phyloP scores from a whole-genome alignment of 2,797 vertebrate species.

The Limnodromus scolopaceus region DNA sequence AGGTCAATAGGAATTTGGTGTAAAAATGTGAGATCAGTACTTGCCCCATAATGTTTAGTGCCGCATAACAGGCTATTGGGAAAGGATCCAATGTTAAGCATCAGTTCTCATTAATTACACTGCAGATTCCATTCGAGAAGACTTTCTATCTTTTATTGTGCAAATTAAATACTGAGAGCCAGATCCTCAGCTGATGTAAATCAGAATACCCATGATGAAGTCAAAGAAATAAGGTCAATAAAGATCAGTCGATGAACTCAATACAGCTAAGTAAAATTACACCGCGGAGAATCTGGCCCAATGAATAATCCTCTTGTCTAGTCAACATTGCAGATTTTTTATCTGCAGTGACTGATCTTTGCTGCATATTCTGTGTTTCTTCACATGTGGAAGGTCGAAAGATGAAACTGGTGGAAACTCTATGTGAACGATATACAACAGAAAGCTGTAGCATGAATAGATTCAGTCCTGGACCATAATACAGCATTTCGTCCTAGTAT shows the following conservation, averaged over 20 bases:
- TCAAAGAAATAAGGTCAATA: slow-evolving; percentile 52
- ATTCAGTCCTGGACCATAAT: background rate
- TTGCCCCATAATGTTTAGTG: slow-evolving; percentile 44
- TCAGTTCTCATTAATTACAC: slow-evolving; percentile 51
- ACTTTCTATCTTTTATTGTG: slow-evolving; percentile 42
- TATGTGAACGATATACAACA: background rate
- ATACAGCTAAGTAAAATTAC: background rate
- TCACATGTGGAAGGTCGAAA: slow-evolving; percentile 9
- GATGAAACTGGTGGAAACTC: slow-evolving; percentile 2
- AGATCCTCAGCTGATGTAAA: slow-evolving; percentile 47
- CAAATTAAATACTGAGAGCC: slow-evolving; percentile 32
- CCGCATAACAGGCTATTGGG: slow-evolving; percentile 27
- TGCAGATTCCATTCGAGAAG: slow-evolving; percentile 59
- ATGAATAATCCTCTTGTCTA: slow-evolving; percentile 28
- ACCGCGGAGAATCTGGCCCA: slow-evolving; percentile 28
- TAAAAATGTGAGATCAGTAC: slow-evolving; percentile 42
- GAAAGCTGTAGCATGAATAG: background rate
- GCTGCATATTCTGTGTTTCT: background rate
- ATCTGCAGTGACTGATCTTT: slow-evolving; percentile 21
- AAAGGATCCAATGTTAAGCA: slow-evolving; percentile 40
- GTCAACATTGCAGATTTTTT: slow-evolving; percentile 19
- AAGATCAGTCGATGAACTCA: slow-evolving; percentile 46
- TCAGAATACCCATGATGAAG: background rate
- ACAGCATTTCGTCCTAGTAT: background rate
- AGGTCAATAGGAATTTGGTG: slow-evolving; percentile 45